Evolutionary conservation across 1,140 invertebrate species (phyloP), one percentile per base, ranked within the genome.

Genomic region (Ostrea edulis): DNA sequence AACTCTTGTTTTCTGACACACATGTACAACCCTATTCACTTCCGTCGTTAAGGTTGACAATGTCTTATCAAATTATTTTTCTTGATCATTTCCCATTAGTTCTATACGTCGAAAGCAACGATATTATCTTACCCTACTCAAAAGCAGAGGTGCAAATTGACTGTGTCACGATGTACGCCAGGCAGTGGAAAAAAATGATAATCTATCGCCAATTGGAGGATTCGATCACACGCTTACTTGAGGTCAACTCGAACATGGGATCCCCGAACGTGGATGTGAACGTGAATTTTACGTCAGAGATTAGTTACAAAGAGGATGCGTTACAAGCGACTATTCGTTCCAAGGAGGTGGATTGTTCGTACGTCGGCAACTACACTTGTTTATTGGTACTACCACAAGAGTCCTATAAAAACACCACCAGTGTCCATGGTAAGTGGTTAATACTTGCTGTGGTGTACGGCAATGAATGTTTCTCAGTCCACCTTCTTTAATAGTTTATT

Each of bases 271-370:
- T 83, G 51, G 51, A 53, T 8, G 25, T 83, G 0, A 25, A 52
- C 82, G 2, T 44, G 44, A 83, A 83, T 53, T 83, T 83, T 35
- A 83, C 82, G 52, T 83, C 82, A 8, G 82, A 83, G 52, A 35
- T 83, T 8, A 53, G 44, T 20, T 83, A 83, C 51, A 83, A 83
- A 83, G 44, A 83, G 82, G 82, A 83, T 20, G 82, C 82, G 1
- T 53, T 83, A 52, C n/a, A 52, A 54, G 35, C 53, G 44, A 83
- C 82, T 20, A 53, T 83, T n/a, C 44, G 52, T 8, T 83, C 82
- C n/a, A 54, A 83, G n/a, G 82, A 52, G 20, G 82, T 83, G 82
- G 82, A 83, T 44, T 83, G 82, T 22, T 53, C 82, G 9, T 83
- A 83, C 82, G 17, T 83, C 14, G 82, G 82, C 51, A 83, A 22